These are phyloP conservation scores for Lipophrys pholis DNA, from an alignment of 2,113 vertebrate species.

Conservation along the genomic window DNA sequence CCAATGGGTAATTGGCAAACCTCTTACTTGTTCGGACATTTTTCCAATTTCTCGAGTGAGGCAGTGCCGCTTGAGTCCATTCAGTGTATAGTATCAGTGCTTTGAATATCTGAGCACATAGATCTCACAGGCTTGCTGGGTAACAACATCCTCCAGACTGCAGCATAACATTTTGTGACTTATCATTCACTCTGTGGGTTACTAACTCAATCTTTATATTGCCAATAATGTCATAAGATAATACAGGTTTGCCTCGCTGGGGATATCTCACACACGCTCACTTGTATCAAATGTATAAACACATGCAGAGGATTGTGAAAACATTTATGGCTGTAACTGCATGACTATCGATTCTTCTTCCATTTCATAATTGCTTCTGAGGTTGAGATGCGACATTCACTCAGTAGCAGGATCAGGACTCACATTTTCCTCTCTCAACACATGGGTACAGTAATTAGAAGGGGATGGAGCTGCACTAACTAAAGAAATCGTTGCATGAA, in stretches of 20 bases:
- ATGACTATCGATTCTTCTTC: no score
- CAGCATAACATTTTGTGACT: neutral
- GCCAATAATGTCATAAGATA: no score
- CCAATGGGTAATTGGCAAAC: constrained; percentile 12
- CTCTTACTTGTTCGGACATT: neutral
- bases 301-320: no score
- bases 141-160: neutral
- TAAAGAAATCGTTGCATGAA: neutral
- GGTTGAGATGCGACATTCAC: no score
- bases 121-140: neutral
- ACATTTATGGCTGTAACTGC: no score
- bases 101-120: neutral
- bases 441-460: constrained; percentile 1
- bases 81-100: neutral
- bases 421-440: constrained; percentile 2
- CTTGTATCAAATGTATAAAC: no score
- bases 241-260: no score
- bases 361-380: no score
- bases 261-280: no score
- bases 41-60: constrained; percentile 1
- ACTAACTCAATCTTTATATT: no score
- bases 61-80: neutral
- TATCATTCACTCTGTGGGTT: no score
- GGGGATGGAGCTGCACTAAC: neutral
- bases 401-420: no score